These are phyloP conservation scores for Aphaenogaster ashmeadi DNA, from an alignment of 1,140 invertebrate species.

Conservation along the genomic window DNA sequence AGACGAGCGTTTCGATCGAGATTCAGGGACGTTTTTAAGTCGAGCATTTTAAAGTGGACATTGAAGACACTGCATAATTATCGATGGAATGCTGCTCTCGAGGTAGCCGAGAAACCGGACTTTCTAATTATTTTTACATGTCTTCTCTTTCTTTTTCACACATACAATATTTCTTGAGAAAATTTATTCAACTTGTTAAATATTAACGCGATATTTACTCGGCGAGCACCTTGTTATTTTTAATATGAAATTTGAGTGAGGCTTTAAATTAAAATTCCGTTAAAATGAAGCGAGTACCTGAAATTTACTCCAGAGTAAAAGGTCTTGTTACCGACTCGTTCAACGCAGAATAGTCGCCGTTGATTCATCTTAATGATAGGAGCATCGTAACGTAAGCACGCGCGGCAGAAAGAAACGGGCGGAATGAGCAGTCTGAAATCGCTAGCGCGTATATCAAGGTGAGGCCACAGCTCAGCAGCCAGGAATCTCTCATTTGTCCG, in stretches of 20 bases:
- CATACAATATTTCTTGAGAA: not conserved
- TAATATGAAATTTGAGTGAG: constrained; percentile 4
- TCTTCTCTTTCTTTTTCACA: not conserved
- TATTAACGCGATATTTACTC: constrained; percentile 25
- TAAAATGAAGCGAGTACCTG: not conserved
- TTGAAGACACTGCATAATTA: constrained; percentile 36
- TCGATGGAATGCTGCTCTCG: constrained; percentile 41
- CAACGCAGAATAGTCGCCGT: not conserved
- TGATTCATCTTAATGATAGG: constrained; percentile 23
- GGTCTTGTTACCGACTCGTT: not conserved
- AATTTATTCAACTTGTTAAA: not conserved
- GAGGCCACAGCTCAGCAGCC: constrained; percentile 1
- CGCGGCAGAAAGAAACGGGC: not conserved
- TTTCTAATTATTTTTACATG: constrained; percentile 43
- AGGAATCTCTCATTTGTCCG: constrained; percentile 45
- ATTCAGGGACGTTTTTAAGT: constrained; percentile 46
- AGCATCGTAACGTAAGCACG: not conserved
- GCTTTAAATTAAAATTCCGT: constrained; percentile 16
- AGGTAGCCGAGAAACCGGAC: constrained; percentile 24
- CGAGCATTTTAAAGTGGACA: not conserved
- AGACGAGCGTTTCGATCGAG: constrained; percentile 7
- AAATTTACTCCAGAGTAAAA: not conserved
- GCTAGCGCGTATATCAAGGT: constrained; percentile 2
- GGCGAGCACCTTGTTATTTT: not conserved
- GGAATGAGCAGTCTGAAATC: constrained; percentile 10